Conservation (phyloP, 2,113 vertebrate genomes). For the Chrysochloris asiatica region DNA sequence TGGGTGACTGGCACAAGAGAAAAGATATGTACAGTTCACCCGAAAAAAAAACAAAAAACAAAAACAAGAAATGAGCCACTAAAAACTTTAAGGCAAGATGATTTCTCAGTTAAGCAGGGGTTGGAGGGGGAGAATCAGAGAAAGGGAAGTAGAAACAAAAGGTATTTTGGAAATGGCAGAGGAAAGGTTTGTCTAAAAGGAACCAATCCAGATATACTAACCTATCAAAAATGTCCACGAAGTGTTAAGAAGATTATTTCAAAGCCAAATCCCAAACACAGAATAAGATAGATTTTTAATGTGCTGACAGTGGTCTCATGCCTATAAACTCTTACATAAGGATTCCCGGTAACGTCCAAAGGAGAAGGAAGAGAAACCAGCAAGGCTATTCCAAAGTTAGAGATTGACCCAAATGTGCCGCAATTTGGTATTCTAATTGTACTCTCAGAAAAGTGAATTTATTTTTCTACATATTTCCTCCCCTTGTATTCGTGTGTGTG, state of each 20-base stretch:
- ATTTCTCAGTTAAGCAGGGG: slow-evolving; percentile 55
- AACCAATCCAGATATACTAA: slow-evolving; percentile 53
- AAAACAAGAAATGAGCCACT: too few relatives aligned
- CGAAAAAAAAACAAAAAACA: too few relatives aligned
- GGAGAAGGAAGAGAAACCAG: slow-evolving; percentile 8
- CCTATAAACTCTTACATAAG: slow-evolving; percentile 34
- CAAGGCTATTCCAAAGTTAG: slow-evolving; percentile 26
- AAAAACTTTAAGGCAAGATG: slow-evolving; percentile 53
- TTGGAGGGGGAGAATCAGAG: slow-evolving; percentile 24
- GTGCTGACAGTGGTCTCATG: background rate
- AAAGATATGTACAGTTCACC: slow-evolving; percentile 27
- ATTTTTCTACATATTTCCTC: background rate
- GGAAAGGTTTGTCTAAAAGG: slow-evolving; percentile 19
- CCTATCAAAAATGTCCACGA: slow-evolving; percentile 14
- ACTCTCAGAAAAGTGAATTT: background rate
- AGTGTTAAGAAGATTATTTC: slow-evolving; percentile 67
- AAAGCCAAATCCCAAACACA: slow-evolving; percentile 55
- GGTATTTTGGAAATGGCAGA: slow-evolving; percentile 50
- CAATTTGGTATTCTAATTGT: slow-evolving; percentile 28
- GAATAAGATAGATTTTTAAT: slow-evolving; percentile 43
- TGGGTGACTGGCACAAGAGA: background rate
- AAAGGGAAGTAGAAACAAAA: slow-evolving; percentile 46
- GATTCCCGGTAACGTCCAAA: slow-evolving; percentile 34
- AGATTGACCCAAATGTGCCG: slow-evolving; percentile 16
- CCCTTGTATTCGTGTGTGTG: background rate